Evolutionary conservation across 2,888 invertebrate genomes (phyloP).

Genomic region (Seira musarum): DNA sequence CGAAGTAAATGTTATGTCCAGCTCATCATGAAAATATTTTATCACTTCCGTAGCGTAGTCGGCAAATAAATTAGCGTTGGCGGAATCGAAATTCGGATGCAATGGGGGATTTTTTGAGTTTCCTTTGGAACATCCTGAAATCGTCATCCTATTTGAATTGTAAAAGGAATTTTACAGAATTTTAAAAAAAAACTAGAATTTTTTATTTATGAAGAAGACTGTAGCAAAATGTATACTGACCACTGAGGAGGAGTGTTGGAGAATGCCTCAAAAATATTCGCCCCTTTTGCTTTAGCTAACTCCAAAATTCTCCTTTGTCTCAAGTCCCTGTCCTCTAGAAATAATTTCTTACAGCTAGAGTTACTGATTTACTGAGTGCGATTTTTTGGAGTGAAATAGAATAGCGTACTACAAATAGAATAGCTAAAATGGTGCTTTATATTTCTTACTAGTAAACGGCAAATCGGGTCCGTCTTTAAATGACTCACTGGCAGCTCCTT

Average conservation of each 20-base stretch:
- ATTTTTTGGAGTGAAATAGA: too few species aligned
- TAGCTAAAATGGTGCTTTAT: too few species aligned
- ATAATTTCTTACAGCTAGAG: too few species aligned
- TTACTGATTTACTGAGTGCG: too few species aligned
- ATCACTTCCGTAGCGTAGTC: conserved; percentile 67
- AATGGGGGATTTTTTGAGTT: conserved; percentile 53
- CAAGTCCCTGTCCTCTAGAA: conserved; percentile 63
- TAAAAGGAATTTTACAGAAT: too few species aligned
- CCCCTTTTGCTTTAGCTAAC: conserved; percentile 58
- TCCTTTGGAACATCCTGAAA: conserved; percentile 66
- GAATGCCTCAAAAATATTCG: conserved; percentile 66
- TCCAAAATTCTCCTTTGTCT: conserved; percentile 58
- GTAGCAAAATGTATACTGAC: conserved; percentile 40
- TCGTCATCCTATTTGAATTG: conserved; percentile 68
- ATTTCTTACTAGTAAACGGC: conserved; percentile 61
- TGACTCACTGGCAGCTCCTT: conserved; percentile 62
- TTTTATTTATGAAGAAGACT: not conserved
- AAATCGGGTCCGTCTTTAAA: conserved; percentile 61
- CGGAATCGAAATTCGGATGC: conserved; percentile 60
- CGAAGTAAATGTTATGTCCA: conserved; percentile 61
- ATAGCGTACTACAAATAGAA: too few species aligned
- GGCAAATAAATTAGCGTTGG: conserved; percentile 57
- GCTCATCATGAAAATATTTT: conserved; percentile 58
- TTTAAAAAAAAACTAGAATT: not conserved
- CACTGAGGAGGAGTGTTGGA: conserved; percentile 68